Evolutionary conservation across 2,888 invertebrate species (phyloP).

Genomic region (Philereme transversata): DNA sequence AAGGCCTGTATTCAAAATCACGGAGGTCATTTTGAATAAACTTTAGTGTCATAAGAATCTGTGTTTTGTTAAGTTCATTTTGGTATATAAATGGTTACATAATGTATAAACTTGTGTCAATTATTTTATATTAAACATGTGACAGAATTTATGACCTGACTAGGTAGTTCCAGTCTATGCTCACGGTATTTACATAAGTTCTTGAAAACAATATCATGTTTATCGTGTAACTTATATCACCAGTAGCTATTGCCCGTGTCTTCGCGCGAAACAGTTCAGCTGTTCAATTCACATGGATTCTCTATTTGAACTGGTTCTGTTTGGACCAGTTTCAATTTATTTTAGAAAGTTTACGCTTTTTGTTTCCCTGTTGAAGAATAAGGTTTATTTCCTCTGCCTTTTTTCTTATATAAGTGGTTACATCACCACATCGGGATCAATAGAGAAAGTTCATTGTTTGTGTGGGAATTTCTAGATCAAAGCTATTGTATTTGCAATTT

Average conservation of each 20-base stretch:
- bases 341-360: conserved; percentile 22
- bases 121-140: too few species aligned
- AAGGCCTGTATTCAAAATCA: too few species aligned
- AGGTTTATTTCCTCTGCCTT: conserved; percentile 20
- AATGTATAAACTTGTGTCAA: too few species aligned
- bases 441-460: conserved; percentile 43
- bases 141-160: too few species aligned
- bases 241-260: conserved; percentile 4
- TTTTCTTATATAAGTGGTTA: conserved; percentile 30
- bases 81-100: too few species aligned
- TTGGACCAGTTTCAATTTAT: neutral
- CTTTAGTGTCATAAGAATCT: too few species aligned
- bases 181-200: conserved; percentile 19
- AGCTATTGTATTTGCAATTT: conserved; percentile 21
- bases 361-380: conserved; percentile 17
- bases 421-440: conserved; percentile 33
- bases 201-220: conserved; percentile 30
- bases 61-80: too few species aligned
- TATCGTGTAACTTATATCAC: conserved; percentile 22
- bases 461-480: conserved; percentile 38
- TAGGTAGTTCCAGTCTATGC: conserved; percentile 18
- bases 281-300: conserved; percentile 7
- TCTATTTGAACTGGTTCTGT: conserved; percentile 4
- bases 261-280: conserved; percentile 1
- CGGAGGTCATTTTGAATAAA: too few species aligned